A percentile compares a stretch with the other conserved stretches of the same genome.
Conservation (phyloP, 1,140 invertebrate genomes). For the Eciton burchellii region DNA sequence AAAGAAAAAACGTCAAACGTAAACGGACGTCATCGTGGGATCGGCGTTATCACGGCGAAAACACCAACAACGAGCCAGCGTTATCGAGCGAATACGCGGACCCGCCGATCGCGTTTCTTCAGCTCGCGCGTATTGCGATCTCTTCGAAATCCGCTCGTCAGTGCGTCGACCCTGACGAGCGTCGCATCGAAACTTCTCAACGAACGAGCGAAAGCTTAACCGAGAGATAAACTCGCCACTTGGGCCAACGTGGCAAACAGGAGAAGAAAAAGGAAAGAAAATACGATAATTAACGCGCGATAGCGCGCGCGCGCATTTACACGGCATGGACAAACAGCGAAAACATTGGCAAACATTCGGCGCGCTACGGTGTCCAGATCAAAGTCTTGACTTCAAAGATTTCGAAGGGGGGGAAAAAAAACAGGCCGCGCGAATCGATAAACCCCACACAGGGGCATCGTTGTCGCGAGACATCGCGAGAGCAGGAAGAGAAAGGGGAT, state of each 20-base stretch:
- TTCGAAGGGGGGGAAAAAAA: constrained; percentile 35
- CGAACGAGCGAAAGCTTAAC: neutral
- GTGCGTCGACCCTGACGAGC: constrained; percentile 27
- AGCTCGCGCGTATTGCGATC: neutral
- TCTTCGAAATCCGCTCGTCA: constrained; percentile 8
- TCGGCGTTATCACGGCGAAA: too few species aligned
- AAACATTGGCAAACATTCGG: constrained; percentile 7
- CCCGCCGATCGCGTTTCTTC: neutral
- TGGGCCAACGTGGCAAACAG: too few species aligned
- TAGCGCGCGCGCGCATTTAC: too few species aligned
- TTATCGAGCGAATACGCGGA: neutral
- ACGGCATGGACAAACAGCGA: neutral
- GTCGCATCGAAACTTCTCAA: constrained; percentile 1
- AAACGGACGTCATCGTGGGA: neutral
- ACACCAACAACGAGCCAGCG: too few species aligned
- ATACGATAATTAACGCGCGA: neutral
- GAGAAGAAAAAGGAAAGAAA: too few species aligned
- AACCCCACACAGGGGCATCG: neutral
- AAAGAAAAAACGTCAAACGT: neutral
- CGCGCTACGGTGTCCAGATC: neutral
- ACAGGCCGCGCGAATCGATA: constrained; percentile 48
- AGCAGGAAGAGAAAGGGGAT: neutral
- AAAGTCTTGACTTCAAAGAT: constrained; percentile 18
- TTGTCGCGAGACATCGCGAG: neutral
- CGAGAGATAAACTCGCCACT: constrained; percentile 9